phyloP scores from a whole-genome alignment of 2,888 invertebrate species.

The Dermolepida albohirtum region DNA sequence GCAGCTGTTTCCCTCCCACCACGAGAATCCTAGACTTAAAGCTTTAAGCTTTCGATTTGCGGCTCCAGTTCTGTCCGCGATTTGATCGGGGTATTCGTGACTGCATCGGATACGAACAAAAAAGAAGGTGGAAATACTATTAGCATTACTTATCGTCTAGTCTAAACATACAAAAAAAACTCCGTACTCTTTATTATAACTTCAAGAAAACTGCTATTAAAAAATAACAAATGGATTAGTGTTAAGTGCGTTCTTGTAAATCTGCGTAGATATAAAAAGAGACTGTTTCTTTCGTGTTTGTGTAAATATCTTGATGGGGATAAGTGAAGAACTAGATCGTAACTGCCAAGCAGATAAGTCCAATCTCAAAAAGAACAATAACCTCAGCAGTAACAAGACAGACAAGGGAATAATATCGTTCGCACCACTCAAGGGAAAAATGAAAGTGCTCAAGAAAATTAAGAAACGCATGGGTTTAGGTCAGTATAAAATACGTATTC shows the following conservation, averaged over 20 bases:
- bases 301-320: conserved; percentile 60
- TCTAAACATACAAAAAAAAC: conserved; percentile 5
- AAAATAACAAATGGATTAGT: conserved; percentile 29
- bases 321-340: conserved; percentile 59
- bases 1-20: conserved; percentile 61
- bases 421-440: conserved; percentile 74
- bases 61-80: conserved; percentile 49
- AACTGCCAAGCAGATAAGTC: conserved; percentile 59
- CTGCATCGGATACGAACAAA: conserved; percentile 7
- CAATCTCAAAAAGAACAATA: conserved; percentile 12
- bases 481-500: conserved; percentile 67
- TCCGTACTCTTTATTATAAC: no score
- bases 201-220: no score
- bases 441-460: conserved; percentile 91
- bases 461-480: conserved; percentile 89
- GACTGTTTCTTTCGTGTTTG: conserved; percentile 36
- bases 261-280: neutral
- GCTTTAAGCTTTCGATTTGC: conserved; percentile 50
- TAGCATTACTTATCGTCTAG: conserved; percentile 18
- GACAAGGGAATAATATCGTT: conserved; percentile 62
- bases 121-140: neutral
- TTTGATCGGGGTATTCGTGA: conserved; percentile 34
- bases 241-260: conserved; percentile 7
- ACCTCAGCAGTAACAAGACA: conserved; percentile 17
- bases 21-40: conserved; percentile 52